Base-by-base conservation (phyloP, 2,888 invertebrate species). In the Pristionchus arcanus region DNA sequence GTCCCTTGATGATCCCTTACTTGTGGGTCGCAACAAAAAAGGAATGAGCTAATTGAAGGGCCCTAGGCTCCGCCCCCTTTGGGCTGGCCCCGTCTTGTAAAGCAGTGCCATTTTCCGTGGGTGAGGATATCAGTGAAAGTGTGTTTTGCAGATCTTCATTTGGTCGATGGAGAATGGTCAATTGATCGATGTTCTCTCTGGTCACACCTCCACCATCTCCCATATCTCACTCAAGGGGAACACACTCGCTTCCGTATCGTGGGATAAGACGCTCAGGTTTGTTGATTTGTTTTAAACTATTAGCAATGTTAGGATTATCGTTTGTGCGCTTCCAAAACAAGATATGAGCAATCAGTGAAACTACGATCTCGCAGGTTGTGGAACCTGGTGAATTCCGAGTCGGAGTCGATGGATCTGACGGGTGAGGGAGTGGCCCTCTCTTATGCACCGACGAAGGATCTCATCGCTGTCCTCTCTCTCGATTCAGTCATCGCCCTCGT, bases 141-240 rank as follows among this genome's bases (percentile, higher is more conserved):
- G 15, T 71, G 16, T 16, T 34, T 55, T 91, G 25, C 98, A 98
- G 94, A 97, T 99, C 92, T 99, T 97, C 96, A 96, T 99, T 34
- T 99, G 99, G 99, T 98, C 98, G 11, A 96, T 99, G 94, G 97
- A 98, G 96, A 97, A 97, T 81, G 99, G 99, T 2, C 97, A 97
- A 91, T 96, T 99, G 1, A 95, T 99, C 42, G 99, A 99, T 96
- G 97, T 96, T 53, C 96, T 99, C 91, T 97, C 97, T 81, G 99
- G 99, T 0, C 99, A 99, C 95, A 97, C 97, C 95, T 98, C 97
- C 2, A 98, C 98, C 0, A 97, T 99, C 2, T 97, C 97, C 83
- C 96, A 97, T 90, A 95, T 99, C 1, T 96, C 97, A 0, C 98
- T 99, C 96, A 97, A 97, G 0, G 96, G 97, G 0, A 93, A 93